Evolutionary conservation across 2,113 vertebrate genomes (phyloP), one percentile per base, ranked within the genome.

Genomic region (Oryzias curvinotus): DNA sequence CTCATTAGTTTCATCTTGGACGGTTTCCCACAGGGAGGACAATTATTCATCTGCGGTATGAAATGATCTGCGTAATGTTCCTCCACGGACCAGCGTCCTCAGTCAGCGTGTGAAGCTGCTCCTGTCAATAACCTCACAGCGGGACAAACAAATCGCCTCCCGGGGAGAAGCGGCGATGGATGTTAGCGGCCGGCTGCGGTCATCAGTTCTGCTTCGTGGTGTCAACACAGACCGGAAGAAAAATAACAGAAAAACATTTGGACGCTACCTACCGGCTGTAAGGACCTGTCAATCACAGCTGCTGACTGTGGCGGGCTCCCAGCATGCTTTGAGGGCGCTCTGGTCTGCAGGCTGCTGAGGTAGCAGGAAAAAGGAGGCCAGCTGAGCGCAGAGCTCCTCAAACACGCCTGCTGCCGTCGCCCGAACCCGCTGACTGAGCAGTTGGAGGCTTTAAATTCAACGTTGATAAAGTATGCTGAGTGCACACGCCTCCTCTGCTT

Each of bases 391-490:
- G 23, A 5, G 0, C 52, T 48, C 30, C 36, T 26, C 26, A 62
- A 77, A 62, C 73, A 66, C 67, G 26, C 46, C 28, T 6, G 44
- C 51, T 56, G 52, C 53, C 66, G 36, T 55, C 47, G 23, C 46
- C 21, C 7, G 16, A 63, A 80, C 64, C 28, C 7, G 87, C 89
- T 89, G 89, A 91, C 57, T 59, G 48, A 55, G 84, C 88, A 83
- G 53, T 69, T 73, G 18, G 49, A 61, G 80, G 60, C 68, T 78
- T 52, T 73, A 77, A 84, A 89, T 86, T 73, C 73, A 90, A 86
- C 84, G 57, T 82, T 88, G 89, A 90, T 89, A 70, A 91, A 91
- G 84, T 87, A 78, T 75, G 53, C 67, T 56, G 60, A 68, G 48
- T 60, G 46, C 62, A 46, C 60, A 15, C 28, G 54, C 61, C 62